Base-by-base conservation (phyloP, 2,888 invertebrate genomes). In the Spodoptera exigua region DNA sequence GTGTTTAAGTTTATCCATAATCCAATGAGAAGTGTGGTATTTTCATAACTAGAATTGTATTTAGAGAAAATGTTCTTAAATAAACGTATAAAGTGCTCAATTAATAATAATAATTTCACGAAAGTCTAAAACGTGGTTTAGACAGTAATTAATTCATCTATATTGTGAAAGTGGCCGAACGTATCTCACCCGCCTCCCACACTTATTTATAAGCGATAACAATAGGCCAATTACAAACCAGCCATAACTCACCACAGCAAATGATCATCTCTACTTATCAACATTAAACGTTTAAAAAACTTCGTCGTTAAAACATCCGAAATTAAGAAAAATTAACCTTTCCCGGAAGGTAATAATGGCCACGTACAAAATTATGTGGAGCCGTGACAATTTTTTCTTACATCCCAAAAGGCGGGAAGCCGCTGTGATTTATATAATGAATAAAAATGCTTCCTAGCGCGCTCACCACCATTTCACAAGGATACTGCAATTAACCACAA, bases 291-390 rank as follows among this genome's bases (percentile, higher is more conserved):
- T 69, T 70, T 70, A 74, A 74, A 74, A 74, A 74, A 39, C 74
- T 70, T 79, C 79, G 81, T 83, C 81, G 77, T 76, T 84, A 88
- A 27, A 85, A 86, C 86, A 81, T 78, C 77, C 76, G 77, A 93
- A 92, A 93, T 93, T 93, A 92, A 91, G 93, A 93, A 89, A 92
- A 92, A 93, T 92, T 92, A 89, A 86, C 84, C 84, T 78, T 85
- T 40, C 77, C 84, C 85, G 87, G 87, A 81, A 86, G 86, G 89
- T 87, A 90, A 90, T 91, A 88, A 82, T 79, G 89, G 81, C 82
- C 93, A 92, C 93, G 92, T 92, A 92, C 93, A 89, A 93, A 93
- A 93, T 93, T 94, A 92, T 89, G 86, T 84, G 89, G 87, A 91
- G 87, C 89, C 86, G 90, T 90, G 93, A 93, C 93, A 92, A 84